Evolutionary conservation across 2,888 invertebrate genomes (phyloP).

Genomic region (Microctonus aethiopoides): DNA sequence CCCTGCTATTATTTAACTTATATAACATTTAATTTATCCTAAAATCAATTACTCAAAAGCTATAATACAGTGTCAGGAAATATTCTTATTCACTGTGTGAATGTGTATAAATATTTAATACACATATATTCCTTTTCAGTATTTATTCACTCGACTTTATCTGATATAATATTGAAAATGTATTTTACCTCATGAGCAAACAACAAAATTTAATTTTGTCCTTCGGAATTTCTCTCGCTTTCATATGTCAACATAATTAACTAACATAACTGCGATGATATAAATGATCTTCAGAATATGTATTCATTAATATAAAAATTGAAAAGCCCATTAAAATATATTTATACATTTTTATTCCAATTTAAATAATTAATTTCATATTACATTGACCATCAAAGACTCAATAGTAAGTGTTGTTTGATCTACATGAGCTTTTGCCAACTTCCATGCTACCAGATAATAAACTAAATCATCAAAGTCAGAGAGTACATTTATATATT

Average conservation of each 20-base stretch:
- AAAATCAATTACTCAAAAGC: conserved; percentile 45
- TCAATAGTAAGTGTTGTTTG: neutral
- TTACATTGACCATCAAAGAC: neutral
- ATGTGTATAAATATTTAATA: neutral
- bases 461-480: neutral
- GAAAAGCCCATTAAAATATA: no score
- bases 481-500: neutral
- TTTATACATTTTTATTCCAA: no score
- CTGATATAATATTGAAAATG: neutral
- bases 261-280: no score
- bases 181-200: neutral
- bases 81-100: neutral
- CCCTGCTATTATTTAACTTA: conserved; percentile 26
- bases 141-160: neutral
- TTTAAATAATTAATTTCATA: no score
- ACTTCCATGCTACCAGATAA: neutral
- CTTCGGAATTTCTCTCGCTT: neutral
- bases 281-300: no score
- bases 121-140: neutral
- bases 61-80: conserved; percentile 2
- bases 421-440: neutral
- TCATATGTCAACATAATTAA: no score
- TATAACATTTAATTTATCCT: conserved; percentile 39
- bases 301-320: no score
- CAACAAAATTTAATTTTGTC: neutral